Conservation (phyloP, 2,113 vertebrate genomes). For the Erpornis zantholeuca region DNA sequence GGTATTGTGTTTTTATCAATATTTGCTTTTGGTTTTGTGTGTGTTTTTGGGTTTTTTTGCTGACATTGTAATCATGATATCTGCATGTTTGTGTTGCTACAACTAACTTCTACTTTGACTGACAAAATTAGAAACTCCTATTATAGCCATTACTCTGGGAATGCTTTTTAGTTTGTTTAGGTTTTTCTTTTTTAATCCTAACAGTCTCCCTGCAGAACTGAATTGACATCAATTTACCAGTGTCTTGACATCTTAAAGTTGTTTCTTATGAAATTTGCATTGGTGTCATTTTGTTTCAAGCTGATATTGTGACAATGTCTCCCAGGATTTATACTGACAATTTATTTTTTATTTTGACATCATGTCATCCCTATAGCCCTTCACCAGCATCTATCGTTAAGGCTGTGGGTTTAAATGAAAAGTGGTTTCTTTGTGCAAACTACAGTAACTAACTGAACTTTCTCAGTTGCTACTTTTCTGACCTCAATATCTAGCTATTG, state of each 20-base stretch:
- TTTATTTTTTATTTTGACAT: constrained; percentile 58
- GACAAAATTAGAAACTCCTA: constrained; percentile 5
- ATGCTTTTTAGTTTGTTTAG: constrained; percentile 44
- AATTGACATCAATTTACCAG: constrained; percentile 60
- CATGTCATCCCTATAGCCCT: constrained; percentile 19
- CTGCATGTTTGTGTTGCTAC: not conserved
- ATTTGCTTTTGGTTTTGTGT: not conserved
- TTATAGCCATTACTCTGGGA: not conserved
- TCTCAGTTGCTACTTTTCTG: constrained; percentile 6
- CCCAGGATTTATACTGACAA: constrained; percentile 46
- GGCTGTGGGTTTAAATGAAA: constrained; percentile 26
- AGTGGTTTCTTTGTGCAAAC: not conserved
- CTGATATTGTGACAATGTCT: constrained; percentile 47
- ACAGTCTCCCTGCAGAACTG: constrained; percentile 31
- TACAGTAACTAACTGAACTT: constrained; percentile 4
- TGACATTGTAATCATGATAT: not conserved
- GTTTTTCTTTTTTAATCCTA: constrained; percentile 23
- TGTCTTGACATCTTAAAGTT: constrained; percentile 65
- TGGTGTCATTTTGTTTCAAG: constrained; percentile 60
- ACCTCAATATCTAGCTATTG: constrained; percentile 32
- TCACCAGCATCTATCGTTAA: not conserved
- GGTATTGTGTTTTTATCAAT: not conserved
- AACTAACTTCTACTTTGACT: not conserved
- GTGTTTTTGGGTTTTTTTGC: rapidly evolving
- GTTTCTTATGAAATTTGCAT: constrained; percentile 61